Base-by-base conservation (phyloP, 2,113 vertebrate species). In the Leptosomus discolor region DNA sequence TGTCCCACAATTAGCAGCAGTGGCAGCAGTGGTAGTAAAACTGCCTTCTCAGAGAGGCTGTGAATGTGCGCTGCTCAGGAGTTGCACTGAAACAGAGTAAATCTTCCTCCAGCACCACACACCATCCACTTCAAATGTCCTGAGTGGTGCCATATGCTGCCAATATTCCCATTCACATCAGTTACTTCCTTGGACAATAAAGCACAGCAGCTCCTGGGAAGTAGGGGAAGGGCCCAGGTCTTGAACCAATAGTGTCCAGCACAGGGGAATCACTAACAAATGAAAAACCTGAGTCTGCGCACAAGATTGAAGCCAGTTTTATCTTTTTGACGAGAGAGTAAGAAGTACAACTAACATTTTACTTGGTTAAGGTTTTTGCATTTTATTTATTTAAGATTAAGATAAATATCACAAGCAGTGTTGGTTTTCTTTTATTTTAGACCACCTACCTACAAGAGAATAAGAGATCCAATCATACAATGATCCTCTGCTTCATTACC, bases 401-500 rank as follows among this genome's bases (percentile, higher is more conserved):
- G 36, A 46, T 79, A 88, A 94, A 80, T 86, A 78, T 68, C 5
- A 1, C 37, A 88, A 74, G 7, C 6, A 48, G 7, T 39, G 45
- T 68, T 86, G 19, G 3, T 50, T 73, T 86, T 83, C 29, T 92
- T 80, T 86, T 64, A 29, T 78, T 94, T 87, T 83, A 78, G 89
- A 70, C 85, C 67, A 91, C 71, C 68, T 86, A 92, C 39, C 27
- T 90, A 68, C n/a, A 77, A 50, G 2, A 85, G 43, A 94, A 69
- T 63, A 85, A 92, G 51, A 81, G 61, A 68, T 92, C 48, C 34
- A 90, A 78, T 94, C 86, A 71, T 60, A 65, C 60, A 91, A 30
- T 87, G 73, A 75, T 92, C 77, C 56, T 91, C 50, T 91, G 50
- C 74, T 92, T 95, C 86, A 96, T 95, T 96, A 95, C 61, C 48